Evolutionary conservation across 2,888 invertebrate genomes (phyloP).

Genomic region (Chaetoderma sp.): DNA sequence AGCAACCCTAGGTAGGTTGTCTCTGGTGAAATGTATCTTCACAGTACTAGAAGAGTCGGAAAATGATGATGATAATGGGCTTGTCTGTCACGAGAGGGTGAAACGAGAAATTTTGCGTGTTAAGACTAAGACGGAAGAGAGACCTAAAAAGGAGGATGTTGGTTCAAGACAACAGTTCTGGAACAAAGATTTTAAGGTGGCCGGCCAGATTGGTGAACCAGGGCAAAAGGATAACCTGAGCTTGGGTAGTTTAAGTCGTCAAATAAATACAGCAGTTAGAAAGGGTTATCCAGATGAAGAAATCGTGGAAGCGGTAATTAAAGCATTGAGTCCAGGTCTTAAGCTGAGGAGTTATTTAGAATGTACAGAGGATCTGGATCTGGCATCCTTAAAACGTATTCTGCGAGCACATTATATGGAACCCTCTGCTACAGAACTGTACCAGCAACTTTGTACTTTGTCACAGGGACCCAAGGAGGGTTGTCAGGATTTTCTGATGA

Average conservation of each 20-base stretch:
- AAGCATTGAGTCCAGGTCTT: background rate
- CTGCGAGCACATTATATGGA: conserved; percentile 15
- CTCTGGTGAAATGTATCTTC: too few relatives aligned
- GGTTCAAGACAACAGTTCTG: too few relatives aligned
- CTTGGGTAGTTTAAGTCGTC: background rate
- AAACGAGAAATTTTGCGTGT: too few relatives aligned
- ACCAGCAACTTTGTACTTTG: conserved; percentile 12
- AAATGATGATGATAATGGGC: too few relatives aligned
- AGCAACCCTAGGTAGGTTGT: too few relatives aligned
- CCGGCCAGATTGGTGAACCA: background rate
- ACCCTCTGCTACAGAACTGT: conserved; percentile 19
- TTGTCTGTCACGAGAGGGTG: too few relatives aligned
- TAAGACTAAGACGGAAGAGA: too few relatives aligned
- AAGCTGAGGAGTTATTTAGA: conserved; percentile 4
- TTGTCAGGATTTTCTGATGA: conserved; percentile 10
- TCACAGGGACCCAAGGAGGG: conserved; percentile 7
- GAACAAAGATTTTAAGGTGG: background rate
- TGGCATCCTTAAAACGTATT: background rate
- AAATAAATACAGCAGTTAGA: background rate
- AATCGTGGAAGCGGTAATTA: background rate
- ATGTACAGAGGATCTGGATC: background rate
- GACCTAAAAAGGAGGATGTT: too few relatives aligned
- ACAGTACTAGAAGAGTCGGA: too few relatives aligned
- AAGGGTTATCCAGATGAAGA: background rate
- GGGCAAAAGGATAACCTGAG: background rate